Conservation (phyloP, 2,113 vertebrate species). For the Corydoras sp. region DNA sequence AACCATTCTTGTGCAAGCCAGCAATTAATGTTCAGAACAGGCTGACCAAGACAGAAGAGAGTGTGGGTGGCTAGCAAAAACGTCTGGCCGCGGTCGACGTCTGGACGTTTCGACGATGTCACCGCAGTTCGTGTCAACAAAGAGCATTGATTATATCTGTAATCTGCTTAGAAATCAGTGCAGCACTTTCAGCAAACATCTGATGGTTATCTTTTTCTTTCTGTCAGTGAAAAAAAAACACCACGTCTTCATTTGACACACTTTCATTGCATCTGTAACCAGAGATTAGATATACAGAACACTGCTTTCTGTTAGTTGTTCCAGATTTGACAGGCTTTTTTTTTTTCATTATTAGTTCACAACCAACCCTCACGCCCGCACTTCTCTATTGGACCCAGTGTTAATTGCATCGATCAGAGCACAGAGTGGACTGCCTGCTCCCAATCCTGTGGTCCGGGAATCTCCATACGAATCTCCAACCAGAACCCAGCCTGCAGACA, state of each 20-base stretch:
- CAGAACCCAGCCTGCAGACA: conserved; percentile 78
- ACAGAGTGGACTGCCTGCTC: conserved; percentile 86
- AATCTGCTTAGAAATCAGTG: too few species aligned
- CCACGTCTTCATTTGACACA: too few species aligned
- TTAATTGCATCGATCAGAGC: conserved; percentile 70
- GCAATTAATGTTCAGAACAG: conserved; percentile 44
- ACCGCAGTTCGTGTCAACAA: conserved; percentile 33
- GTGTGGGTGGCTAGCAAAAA: conserved; percentile 37
- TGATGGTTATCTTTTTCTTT: conserved; percentile 20
- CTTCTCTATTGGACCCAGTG: conserved; percentile 13
- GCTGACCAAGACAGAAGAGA: conserved; percentile 21
- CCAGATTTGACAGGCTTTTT: background rate
- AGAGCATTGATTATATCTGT: too few species aligned
- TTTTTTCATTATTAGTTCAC: conserved; percentile 43
- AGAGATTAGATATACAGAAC: too few species aligned
- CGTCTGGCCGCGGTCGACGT: conserved; percentile 49
- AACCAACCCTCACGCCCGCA: conserved; percentile 36
- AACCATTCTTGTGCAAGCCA: conserved; percentile 44
- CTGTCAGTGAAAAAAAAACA: too few species aligned
- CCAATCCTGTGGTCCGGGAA: conserved; percentile 75
- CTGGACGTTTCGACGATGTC: conserved; percentile 45
- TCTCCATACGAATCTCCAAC: conserved; percentile 82
- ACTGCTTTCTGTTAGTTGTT: too few species aligned
- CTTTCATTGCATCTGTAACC: too few species aligned
- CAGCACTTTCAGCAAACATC: background rate